A percentile compares a stretch with the other conserved stretches of the same genome.
Evolutionary conservation across 2,113 vertebrate genomes (phyloP).

Genomic region (Stigmatopora argus): DNA sequence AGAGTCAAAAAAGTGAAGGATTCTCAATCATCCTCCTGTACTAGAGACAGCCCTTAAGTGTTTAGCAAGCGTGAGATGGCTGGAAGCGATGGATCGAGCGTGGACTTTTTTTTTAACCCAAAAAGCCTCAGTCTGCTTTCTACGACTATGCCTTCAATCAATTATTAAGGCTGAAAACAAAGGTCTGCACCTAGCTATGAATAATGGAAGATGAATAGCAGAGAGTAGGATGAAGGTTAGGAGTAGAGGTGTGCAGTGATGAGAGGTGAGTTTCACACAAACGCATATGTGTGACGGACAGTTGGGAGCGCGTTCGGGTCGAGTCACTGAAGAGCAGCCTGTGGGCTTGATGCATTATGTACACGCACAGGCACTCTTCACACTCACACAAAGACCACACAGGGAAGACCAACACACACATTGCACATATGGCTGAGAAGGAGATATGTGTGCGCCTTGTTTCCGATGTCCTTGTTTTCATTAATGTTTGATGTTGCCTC

Average conservation of each 20-base stretch:
- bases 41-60: constrained; percentile 10
- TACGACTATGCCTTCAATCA: constrained; percentile 55
- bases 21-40: constrained; percentile 33
- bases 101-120: constrained; percentile 14
- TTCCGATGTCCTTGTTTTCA: constrained; percentile 54
- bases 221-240: constrained; percentile 48
- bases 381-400: background rate
- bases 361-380: background rate
- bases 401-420: background rate
- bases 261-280: constrained; percentile 41
- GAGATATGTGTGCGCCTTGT: constrained; percentile 32
- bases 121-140: constrained; percentile 28
- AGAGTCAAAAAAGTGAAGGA: constrained; percentile 32
- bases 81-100: constrained; percentile 5
- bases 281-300: constrained; percentile 38
- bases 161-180: constrained; percentile 68
- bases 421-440: constrained; percentile 20
- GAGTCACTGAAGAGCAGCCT: constrained; percentile 23
- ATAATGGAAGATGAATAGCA: constrained; percentile 62
- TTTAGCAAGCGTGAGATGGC: constrained; percentile 15
- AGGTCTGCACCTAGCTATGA: constrained; percentile 59
- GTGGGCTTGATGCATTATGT: constrained; percentile 25
- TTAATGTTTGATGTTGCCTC: constrained; percentile 59
- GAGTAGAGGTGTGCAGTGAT: constrained; percentile 42
- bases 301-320: constrained; percentile 34